Evolutionary conservation across 2,888 invertebrate genomes (phyloP).

Genomic region (Euplagia quadripunctaria): DNA sequence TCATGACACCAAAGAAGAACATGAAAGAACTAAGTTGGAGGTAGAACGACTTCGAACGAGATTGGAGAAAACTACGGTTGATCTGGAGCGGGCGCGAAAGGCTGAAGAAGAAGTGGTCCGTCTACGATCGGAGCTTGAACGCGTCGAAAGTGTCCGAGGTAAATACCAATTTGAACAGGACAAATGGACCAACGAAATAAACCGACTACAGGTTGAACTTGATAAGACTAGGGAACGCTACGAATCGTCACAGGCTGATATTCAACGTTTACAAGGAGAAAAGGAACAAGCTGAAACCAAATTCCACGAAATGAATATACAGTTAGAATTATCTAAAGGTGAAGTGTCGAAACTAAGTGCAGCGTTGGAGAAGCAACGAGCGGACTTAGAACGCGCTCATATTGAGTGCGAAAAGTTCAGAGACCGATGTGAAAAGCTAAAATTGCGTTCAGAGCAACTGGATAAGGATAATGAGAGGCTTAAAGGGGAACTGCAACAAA

Average conservation of each 20-base stretch:
- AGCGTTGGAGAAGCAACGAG: constrained; percentile 93
- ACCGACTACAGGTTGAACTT: constrained; percentile 92
- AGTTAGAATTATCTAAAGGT: constrained; percentile 92
- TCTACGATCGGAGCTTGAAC: constrained; percentile 90
- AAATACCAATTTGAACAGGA: constrained; percentile 88
- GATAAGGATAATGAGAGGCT: constrained; percentile 88
- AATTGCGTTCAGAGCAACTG: constrained; percentile 90
- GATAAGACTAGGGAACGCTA: constrained; percentile 93
- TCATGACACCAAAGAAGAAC: constrained; percentile 92
- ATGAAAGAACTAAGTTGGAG: constrained; percentile 92
- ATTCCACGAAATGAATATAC: constrained; percentile 93
- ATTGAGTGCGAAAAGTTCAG: constrained; percentile 96
- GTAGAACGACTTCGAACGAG: constrained; percentile 93
- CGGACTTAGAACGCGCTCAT: constrained; percentile 93
- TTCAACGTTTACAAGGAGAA: constrained; percentile 89
- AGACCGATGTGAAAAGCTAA: constrained; percentile 95
- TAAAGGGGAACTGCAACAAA: constrained; percentile 88
- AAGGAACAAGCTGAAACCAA: constrained; percentile 90
- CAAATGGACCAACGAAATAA: constrained; percentile 88
- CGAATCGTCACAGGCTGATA: constrained; percentile 91
- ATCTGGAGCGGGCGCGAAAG: constrained; percentile 92
- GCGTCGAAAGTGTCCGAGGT: constrained; percentile 91
- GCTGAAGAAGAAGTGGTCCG: constrained; percentile 89
- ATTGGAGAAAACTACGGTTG: constrained; percentile 93
- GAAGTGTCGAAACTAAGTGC: constrained; percentile 92